Evolutionary conservation across 2,888 invertebrate genomes (phyloP).

Genomic region (Phengaris alcon): DNA sequence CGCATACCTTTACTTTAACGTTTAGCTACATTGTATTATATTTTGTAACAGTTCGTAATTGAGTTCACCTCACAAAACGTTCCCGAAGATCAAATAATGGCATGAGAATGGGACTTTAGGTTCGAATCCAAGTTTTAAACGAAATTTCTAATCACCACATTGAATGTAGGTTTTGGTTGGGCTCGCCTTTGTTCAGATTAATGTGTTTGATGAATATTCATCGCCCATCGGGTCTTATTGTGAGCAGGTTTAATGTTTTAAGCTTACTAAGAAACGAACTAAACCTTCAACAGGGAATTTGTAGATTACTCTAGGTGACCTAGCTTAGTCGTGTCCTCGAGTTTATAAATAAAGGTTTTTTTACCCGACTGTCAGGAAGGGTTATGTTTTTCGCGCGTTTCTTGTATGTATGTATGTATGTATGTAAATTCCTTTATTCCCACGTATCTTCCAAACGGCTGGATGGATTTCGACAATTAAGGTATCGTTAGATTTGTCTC

Average conservation of each 20-base stretch:
- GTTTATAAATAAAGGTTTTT: no score
- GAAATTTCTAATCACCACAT: conserved; percentile 13
- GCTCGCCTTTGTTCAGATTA: not conserved
- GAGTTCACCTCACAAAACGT: conserved; percentile 3
- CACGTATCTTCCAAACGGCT: no score
- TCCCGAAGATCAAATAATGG: not conserved
- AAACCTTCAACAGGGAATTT: not conserved
- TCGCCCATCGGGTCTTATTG: not conserved
- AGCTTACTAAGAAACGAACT: not conserved
- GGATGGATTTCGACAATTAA: no score
- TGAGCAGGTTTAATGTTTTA: conserved; percentile 1
- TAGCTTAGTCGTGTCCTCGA: not conserved
- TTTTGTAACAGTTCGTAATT: not conserved
- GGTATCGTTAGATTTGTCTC: no score
- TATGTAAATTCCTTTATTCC: no score
- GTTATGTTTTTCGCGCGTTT: no score
- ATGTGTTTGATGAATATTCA: conserved; percentile 5
- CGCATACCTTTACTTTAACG: no score
- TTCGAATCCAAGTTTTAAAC: not conserved
- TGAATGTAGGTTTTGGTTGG: not conserved
- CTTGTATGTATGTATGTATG: no score
- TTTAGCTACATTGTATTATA: not conserved
- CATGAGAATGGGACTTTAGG: not conserved
- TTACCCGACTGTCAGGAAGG: no score
- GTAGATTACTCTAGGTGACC: not conserved